Conservation (phyloP, 1,140 invertebrate genomes). For the Eumeta japonica region DNA sequence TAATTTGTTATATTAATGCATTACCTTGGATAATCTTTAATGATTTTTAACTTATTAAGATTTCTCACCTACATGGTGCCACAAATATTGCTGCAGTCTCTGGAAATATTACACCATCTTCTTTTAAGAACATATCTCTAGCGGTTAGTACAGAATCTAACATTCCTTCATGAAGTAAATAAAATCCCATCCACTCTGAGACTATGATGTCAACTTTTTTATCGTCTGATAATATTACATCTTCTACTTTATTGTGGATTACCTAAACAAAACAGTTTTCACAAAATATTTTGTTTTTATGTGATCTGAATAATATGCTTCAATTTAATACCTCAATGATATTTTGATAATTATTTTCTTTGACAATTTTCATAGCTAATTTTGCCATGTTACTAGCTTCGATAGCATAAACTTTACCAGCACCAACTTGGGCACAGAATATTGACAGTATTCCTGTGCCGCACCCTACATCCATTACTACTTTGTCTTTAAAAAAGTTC, state of each 20-base stretch:
- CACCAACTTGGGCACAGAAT: constrained; percentile 93
- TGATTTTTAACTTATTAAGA: neutral
- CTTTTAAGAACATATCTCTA: constrained; percentile 86
- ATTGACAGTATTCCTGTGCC: constrained; percentile 96
- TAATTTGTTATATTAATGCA: neutral
- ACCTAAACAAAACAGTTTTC: constrained; percentile 36
- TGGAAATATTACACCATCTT: constrained; percentile 70
- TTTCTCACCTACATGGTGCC: constrained; percentile 64
- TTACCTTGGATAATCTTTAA: neutral
- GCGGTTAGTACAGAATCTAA: constrained; percentile 88
- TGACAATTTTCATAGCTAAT: constrained; percentile 82
- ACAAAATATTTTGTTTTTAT: constrained; percentile 34
- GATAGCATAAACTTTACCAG: constrained; percentile 88
- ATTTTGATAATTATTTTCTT: constrained; percentile 64
- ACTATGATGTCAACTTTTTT: constrained; percentile 95
- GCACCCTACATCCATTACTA: constrained; percentile 93
- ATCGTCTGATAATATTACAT: constrained; percentile 73
- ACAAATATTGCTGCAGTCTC: constrained; percentile 62
- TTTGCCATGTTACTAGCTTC: constrained; percentile 89
- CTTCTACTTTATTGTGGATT: constrained; percentile 72
- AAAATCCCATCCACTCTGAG: constrained; percentile 99
- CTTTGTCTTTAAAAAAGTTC: constrained; percentile 67
- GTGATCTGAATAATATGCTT: constrained; percentile 51
- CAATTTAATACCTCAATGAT: constrained; percentile 55
- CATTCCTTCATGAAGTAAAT: constrained; percentile 97